phyloP scores from a whole-genome alignment of 1,140 invertebrate species.

The Procambarus virginalis region DNA sequence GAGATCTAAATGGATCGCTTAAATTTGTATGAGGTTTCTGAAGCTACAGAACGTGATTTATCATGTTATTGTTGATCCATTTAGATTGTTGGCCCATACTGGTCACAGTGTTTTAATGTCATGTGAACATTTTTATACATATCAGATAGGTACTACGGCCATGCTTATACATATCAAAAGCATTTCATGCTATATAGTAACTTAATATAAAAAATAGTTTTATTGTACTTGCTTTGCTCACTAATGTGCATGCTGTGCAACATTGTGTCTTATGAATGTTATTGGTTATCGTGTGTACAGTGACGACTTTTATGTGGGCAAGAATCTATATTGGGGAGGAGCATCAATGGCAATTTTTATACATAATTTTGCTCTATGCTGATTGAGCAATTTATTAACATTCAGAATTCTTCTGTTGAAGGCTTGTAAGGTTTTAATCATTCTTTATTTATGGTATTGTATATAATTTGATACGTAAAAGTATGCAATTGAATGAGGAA shows the following conservation, averaged over 20 bases:
- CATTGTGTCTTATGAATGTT: conserved; percentile 42
- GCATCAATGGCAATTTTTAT: conserved; percentile 15
- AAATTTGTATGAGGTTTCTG: background rate
- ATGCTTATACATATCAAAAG: conserved; percentile 62
- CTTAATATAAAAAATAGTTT: conserved; percentile 39
- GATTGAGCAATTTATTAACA: conserved; percentile 45
- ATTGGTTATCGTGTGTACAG: background rate
- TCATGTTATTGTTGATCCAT: background rate
- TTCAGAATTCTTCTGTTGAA: background rate
- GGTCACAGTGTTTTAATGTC: conserved; percentile 11
- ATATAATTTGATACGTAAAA: conserved; percentile 49
- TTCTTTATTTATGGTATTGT: conserved; percentile 56
- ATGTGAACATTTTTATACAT: conserved; percentile 44
- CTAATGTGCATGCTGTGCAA: conserved; percentile 52
- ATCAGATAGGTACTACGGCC: conserved; percentile 49
- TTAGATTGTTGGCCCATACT: background rate
- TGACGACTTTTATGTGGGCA: background rate
- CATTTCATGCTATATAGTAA: conserved; percentile 40
- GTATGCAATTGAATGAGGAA: conserved; percentile 15
- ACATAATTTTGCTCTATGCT: conserved; percentile 7
- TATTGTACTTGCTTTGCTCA: conserved; percentile 45
- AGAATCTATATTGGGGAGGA: background rate
- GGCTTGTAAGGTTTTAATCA: conserved; percentile 44
- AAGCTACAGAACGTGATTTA: background rate
- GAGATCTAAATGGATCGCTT: background rate